Evolutionary conservation across 2,888 invertebrate species (phyloP), one percentile per base, ranked within the genome.

Genomic region (Hypomecis atomaria): DNA sequence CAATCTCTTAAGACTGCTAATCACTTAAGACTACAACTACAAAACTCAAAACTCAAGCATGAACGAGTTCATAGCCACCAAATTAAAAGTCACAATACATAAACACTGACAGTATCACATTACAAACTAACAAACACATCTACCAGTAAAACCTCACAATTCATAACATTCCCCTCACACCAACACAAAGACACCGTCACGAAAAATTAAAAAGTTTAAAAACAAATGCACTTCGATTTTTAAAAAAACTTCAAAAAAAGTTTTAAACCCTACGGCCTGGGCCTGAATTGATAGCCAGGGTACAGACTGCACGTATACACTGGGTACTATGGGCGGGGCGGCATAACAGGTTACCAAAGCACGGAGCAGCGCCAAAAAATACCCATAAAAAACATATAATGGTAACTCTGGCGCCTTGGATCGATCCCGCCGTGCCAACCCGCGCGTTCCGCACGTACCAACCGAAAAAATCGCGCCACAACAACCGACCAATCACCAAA

Each of bases 301-400:
- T 78, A 81, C 84, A 78, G 79, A 81, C 86, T 82, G 83, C 85
- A 85, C 85, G 87, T 86, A 84, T 82, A 81, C 82, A 81, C 83
- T 78, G 81, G 79, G 80, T 74, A 76, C 67, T 76, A 80, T 81
- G 91, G 92, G 92, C 92, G 92, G 86, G 92, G 90, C 84, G 67
- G 77, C 77, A 84, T 86, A 90, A 92, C 92, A 90, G 91, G 92
- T 92, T 92, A 89, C 88, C 81, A 87, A 87, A 88, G 88, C 83
- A 85, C 85, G 75, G 82, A 82, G 85, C 77, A 84, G 87, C 88
- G 88, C 90, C 91, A 90, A 92, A 92, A 92, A 92, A 90, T 91
- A 89, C 83, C 88, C 89, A 92, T 91, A 90, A 91, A 92, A 92
- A 90, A 92, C 88, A 90, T 86, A 87, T 92, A 92, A 92, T 92